A percentile compares a stretch with the other conserved stretches of the same genome.
These are phyloP conservation scores for Neomonachus schauinslandi DNA, from an alignment of 2,113 vertebrate genomes.

Conservation along the genomic window DNA sequence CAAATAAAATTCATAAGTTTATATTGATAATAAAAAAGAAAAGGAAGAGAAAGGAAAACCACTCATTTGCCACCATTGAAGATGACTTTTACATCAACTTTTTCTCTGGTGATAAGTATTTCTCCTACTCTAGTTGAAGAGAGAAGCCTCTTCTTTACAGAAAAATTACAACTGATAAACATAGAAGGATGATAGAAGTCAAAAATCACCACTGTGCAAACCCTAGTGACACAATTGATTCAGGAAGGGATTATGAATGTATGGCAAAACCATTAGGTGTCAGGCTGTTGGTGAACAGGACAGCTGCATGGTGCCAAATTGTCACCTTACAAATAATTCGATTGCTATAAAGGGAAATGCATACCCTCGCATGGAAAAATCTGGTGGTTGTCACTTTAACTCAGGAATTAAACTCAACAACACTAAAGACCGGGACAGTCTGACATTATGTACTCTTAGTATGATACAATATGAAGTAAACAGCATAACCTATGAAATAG, in stretches of 20 bases:
- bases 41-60: background rate
- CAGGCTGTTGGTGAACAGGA: background rate
- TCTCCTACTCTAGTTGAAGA: background rate
- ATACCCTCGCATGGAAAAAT: background rate
- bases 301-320: background rate
- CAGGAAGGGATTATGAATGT: background rate
- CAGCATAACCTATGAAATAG: background rate
- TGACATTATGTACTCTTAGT: background rate
- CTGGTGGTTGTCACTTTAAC: constrained; percentile 4
- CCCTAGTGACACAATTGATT: background rate
- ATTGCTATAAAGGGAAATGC: background rate
- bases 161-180: background rate
- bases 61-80: background rate
- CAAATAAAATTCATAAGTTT: background rate
- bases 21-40: background rate
- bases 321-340: background rate
- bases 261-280: background rate
- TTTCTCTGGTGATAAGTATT: background rate
- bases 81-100: background rate
- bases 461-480: constrained; percentile 2
- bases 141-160: background rate
- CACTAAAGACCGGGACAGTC: background rate
- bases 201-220: background rate
- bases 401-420: background rate
- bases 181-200: background rate